Evolutionary conservation across 2,797 vertebrate genomes (phyloP).

Genomic region (Erethizon dorsatum): DNA sequence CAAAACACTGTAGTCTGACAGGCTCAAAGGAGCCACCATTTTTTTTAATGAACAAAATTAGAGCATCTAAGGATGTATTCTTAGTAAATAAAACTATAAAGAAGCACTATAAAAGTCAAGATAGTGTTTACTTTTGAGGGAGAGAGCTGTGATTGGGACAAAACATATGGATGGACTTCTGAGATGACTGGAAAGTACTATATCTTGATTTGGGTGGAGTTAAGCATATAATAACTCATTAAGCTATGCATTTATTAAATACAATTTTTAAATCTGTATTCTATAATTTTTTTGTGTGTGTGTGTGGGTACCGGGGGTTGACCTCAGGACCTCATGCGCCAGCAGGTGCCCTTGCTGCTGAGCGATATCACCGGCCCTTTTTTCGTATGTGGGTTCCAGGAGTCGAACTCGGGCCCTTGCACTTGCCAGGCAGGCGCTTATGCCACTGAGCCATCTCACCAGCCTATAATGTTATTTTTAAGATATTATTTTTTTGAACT

Average conservation of each 20-base stretch:
- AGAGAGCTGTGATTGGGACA: background rate
- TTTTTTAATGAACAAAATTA: background rate
- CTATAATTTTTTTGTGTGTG: background rate
- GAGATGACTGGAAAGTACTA: background rate
- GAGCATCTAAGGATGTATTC: background rate
- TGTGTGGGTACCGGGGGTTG: no score
- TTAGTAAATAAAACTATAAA: background rate
- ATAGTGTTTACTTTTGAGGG: background rate
- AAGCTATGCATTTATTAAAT: background rate
- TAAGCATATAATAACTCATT: background rate
- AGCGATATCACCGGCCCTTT: no score
- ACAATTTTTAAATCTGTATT: background rate
- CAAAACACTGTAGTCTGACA: background rate
- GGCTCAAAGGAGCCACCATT: background rate
- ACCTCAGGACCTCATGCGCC: no score
- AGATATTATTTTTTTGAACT: background rate
- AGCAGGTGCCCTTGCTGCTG: no score
- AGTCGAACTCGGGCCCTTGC: no score
- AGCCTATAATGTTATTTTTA: no score
- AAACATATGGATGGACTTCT: background rate
- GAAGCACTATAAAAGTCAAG: constrained; percentile 6
- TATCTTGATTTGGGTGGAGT: background rate
- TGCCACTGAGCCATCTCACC: no score
- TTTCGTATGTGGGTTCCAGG: no score
- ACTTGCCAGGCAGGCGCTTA: no score